These are phyloP conservation scores for Margaritifera margaritifera DNA, from an alignment of 2,888 invertebrate genomes.

Conservation along the genomic window DNA sequence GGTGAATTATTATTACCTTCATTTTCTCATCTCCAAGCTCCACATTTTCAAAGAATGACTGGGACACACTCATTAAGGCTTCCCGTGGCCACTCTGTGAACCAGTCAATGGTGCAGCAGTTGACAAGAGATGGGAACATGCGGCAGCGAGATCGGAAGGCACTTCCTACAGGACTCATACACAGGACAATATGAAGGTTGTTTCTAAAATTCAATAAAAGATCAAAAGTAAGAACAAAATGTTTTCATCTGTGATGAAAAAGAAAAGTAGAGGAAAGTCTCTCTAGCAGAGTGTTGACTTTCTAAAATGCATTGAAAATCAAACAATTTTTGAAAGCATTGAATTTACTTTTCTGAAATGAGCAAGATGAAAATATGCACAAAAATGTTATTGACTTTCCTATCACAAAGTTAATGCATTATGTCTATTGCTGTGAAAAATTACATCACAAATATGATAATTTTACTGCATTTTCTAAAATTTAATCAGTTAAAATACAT, in stretches of 20 bases:
- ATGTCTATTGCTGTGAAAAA: too few relatives aligned
- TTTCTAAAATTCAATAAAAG: constrained; percentile 74
- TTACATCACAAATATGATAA: too few relatives aligned
- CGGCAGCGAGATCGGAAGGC: constrained; percentile 81
- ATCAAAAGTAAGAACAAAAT: neutral
- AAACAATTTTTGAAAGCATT: neutral
- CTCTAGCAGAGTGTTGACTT: neutral
- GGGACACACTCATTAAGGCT: constrained; percentile 86
- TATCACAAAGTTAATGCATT: too few relatives aligned
- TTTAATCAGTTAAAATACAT: too few relatives aligned
- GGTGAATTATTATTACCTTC: constrained; percentile 53
- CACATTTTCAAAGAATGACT: constrained; percentile 80
- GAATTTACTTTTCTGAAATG: neutral
- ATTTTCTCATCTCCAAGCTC: constrained; percentile 76
- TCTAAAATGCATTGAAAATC: neutral
- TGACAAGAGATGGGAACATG: constrained; percentile 74
- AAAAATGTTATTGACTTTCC: too few relatives aligned
- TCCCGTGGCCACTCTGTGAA: constrained; percentile 90
- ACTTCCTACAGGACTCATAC: constrained; percentile 93
- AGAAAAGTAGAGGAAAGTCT: neutral
- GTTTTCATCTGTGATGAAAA: neutral
- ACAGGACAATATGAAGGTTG: constrained; percentile 88
- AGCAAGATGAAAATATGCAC: too few relatives aligned
- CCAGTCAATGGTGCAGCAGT: constrained; percentile 74
- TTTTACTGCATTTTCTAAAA: neutral